Evolutionary conservation across 2,113 vertebrate species (phyloP).

Genomic region (Hiodon alosoides): DNA sequence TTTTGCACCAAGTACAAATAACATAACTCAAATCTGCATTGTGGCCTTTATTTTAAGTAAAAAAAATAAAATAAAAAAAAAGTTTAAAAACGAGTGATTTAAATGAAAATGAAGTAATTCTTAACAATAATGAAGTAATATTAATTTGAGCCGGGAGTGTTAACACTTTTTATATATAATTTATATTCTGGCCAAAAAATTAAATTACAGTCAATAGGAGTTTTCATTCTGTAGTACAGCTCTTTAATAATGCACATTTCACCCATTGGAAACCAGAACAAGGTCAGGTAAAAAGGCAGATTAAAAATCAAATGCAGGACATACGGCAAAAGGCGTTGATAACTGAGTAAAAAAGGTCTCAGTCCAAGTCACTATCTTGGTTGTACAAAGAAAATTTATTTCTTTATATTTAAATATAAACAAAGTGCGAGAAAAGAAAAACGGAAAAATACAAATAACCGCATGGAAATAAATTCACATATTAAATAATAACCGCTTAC

Average conservation of each 20-base stretch:
- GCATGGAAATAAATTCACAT: neutral
- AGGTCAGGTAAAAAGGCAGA: constrained; percentile 7
- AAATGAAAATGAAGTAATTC: neutral
- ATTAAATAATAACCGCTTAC: no score
- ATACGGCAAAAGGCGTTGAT: constrained; percentile 16
- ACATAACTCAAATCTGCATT: neutral
- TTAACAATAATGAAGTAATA: constrained; percentile 3
- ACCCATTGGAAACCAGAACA: constrained; percentile 2
- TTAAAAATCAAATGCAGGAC: constrained; percentile 6
- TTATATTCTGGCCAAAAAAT: no score
- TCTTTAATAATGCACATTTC: constrained; percentile 12
- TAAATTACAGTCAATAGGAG: no score
- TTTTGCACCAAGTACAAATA: no score
- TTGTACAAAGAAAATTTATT: neutral
- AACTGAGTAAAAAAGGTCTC: constrained; percentile 12
- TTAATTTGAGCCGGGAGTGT: neutral
- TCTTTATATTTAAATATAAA: constrained; percentile 7
- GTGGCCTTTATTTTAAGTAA: neutral
- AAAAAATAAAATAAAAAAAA: no score
- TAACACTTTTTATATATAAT: no score
- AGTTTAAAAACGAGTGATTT: neutral
- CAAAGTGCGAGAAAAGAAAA: neutral
- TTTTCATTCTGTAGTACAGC: neutral
- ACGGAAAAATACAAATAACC: neutral
- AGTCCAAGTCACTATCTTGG: neutral